phyloP scores from a whole-genome alignment of 2,888 invertebrate species.

The Drosophila prolongata region DNA sequence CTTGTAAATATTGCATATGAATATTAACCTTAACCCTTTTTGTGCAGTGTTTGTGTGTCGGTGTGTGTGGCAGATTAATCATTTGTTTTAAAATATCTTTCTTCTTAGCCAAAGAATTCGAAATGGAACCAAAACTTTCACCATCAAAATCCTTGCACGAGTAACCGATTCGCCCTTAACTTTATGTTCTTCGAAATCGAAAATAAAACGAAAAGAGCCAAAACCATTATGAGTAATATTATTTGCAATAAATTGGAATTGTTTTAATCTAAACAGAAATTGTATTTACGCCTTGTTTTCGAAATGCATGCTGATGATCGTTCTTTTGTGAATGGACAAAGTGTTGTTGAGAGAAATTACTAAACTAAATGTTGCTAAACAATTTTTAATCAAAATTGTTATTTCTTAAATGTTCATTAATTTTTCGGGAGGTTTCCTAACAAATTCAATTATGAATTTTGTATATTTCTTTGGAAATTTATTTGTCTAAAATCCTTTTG shows the following conservation, averaged over 20 bases:
- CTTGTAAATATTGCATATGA: conserved; percentile 74
- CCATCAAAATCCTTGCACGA: conserved; percentile 84
- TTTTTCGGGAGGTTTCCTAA: too few species aligned
- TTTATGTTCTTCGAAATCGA: conserved; percentile 53
- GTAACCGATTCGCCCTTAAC: conserved; percentile 84
- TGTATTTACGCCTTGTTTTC: conserved; percentile 8
- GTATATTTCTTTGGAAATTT: too few species aligned
- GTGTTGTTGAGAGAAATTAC: too few species aligned
- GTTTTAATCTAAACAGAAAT: neutral
- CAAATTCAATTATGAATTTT: too few species aligned
- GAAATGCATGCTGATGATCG: conserved; percentile 19
- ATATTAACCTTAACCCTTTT: conserved; percentile 9
- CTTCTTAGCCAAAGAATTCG: conserved; percentile 19
- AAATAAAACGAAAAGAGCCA: conserved; percentile 7
- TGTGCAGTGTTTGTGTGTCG: conserved; percentile 25
- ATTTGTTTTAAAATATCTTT: conserved; percentile 32
- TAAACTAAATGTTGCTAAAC: too few species aligned
- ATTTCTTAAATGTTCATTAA: too few species aligned
- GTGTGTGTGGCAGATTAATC: conserved; percentile 34
- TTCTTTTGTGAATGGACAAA: neutral
- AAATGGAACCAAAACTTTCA: conserved; percentile 22
- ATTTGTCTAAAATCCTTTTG: neutral
- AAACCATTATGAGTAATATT: conserved; percentile 18
- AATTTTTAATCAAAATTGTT: too few species aligned
- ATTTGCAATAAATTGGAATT: conserved; percentile 80